Base-by-base conservation (phyloP, 2,113 vertebrate genomes). In the Myanophis thanlyinensis region DNA sequence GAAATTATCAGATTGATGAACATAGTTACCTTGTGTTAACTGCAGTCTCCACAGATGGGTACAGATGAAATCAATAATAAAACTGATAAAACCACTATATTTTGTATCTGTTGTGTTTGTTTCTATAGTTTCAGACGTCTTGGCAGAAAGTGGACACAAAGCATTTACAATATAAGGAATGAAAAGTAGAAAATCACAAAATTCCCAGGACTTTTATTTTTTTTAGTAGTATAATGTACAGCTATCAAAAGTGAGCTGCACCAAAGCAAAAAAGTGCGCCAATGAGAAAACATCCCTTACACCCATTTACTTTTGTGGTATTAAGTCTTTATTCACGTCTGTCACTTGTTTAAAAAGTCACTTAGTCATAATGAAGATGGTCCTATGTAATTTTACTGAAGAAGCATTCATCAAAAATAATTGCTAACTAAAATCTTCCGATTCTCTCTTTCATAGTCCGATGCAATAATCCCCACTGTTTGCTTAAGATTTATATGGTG, bases 11-110 rank as follows among this genome's bases (percentile, higher is more conserved):
- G 18, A 92, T 0, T 91, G 87, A 91, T 94, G 94, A 94, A 93
- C 95, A 89, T 87, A 80, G 46, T 85, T 52, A 93, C 15, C 88
- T 85, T 95, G 88, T 95, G 96, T 96, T 97, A 97, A 97, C 93
- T 89, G 0, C 93, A 93, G 93, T 93, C 96, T 95, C 94, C 94
- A 96, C 94, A 96, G 94, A 96, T 89, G 94, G 94, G 88, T 93
- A 92, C 80, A 89, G 73, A 90, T 85, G 52, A 86, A 93, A 93
- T 30, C 95, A 59, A 51, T 97, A 23, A 96, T 80, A 80, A 80
- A 80, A 80, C 18, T 20, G 97, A 96, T 93, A 89, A 93, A 96
- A 93, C 15, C 48, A 91, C 86, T 93, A 92, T 92, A 93, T 93
- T 90, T 80, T 95, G 93, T 94, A 91, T 0, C 53, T 0, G 0